These are phyloP conservation scores for Mystacides longicornis DNA, from an alignment of 2,888 invertebrate species.

Conservation along the genomic window DNA sequence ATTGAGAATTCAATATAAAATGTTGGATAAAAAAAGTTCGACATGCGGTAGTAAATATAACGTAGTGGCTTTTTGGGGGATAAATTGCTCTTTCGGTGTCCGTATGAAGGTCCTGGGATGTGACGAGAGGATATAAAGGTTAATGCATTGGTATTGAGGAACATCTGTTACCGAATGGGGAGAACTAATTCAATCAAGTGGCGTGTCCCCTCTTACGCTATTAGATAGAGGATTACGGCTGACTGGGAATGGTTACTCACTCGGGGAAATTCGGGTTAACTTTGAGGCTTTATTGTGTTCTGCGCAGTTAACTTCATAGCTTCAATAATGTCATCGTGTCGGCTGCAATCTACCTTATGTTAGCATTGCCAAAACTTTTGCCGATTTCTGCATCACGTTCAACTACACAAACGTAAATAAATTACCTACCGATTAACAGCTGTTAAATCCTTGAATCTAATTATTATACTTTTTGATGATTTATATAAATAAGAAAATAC, in stretches of 20 bases:
- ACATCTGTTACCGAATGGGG: neutral
- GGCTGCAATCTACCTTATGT: too few relatives aligned
- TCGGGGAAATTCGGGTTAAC: neutral
- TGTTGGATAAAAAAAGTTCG: neutral
- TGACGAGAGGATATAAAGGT: too few relatives aligned
- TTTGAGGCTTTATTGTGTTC: neutral
- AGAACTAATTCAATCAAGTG: neutral
- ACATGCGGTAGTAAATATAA: neutral
- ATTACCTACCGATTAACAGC: too few relatives aligned
- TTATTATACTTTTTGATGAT: too few relatives aligned
- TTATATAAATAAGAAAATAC: too few relatives aligned
- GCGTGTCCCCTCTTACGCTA: neutral
- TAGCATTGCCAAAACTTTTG: too few relatives aligned
- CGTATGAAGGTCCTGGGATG: too few relatives aligned
- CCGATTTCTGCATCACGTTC: too few relatives aligned
- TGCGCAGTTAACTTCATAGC: neutral
- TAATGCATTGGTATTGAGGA: neutral
- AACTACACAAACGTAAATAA: too few relatives aligned
- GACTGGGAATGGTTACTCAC: neutral
- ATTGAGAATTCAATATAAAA: neutral
- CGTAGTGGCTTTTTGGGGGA: neutral
- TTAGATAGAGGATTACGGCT: neutral
- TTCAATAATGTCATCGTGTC: neutral
- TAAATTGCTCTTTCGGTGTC: too few relatives aligned
- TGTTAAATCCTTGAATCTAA: too few relatives aligned